Evolutionary conservation across 1,140 invertebrate genomes (phyloP).

Genomic region (Gryllus bimaculatus): DNA sequence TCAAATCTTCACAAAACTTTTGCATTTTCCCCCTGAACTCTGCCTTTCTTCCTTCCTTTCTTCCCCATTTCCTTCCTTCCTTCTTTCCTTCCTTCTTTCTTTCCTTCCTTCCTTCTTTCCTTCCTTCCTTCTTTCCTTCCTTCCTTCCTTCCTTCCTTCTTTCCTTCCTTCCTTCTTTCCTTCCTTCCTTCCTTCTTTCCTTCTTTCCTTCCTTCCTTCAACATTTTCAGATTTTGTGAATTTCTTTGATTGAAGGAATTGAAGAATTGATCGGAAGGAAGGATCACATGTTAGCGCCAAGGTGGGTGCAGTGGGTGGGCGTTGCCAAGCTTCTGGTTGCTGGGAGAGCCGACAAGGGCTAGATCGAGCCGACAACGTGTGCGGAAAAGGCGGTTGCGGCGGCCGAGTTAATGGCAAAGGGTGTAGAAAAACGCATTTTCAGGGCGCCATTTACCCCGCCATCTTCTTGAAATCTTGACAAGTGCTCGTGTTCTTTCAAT

Average conservation of each 20-base stretch:
- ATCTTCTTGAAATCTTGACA: too few relatives aligned
- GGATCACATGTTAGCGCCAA: neutral
- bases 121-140: constrained; percentile 20
- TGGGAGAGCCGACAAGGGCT: too few relatives aligned
- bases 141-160: constrained; percentile 22
- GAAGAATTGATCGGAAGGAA: neutral
- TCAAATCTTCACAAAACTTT: too few relatives aligned
- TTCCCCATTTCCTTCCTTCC: constrained; percentile 16
- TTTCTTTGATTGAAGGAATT: neutral
- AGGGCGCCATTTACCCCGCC: too few relatives aligned
- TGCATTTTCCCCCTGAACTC: too few relatives aligned
- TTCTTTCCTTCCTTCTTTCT: constrained; percentile 18
- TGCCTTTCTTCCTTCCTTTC: neutral
- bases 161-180: constrained; percentile 22
- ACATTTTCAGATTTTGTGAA: neutral
- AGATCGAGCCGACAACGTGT: too few relatives aligned
- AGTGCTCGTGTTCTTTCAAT: too few relatives aligned
- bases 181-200: constrained; percentile 21
- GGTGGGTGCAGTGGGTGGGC: neutral
- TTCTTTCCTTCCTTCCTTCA: constrained; percentile 20
- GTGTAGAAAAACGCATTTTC: too few relatives aligned
- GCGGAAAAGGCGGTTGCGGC: too few relatives aligned
- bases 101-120: constrained; percentile 20
- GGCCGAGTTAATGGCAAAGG: too few relatives aligned
- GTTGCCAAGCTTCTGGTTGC: too few relatives aligned